Evolutionary conservation across 2,113 vertebrate genomes (phyloP), one percentile per base, ranked within the genome.

Genomic region (Corythoichthys intestinalis): DNA sequence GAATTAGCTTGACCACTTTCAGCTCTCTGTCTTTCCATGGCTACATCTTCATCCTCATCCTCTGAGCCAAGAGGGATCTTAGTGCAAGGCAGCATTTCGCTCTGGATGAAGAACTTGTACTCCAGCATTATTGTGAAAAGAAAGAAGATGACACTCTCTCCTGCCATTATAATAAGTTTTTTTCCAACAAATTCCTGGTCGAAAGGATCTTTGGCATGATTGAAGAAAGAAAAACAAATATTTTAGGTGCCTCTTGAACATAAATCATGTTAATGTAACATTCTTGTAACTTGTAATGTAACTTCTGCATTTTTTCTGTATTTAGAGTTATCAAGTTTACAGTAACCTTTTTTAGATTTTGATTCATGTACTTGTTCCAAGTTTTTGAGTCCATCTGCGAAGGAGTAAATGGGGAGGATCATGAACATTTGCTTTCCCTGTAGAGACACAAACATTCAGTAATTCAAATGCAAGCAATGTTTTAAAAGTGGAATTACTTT

Each of bases 361-460:
- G 20, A 28, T 28, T 28, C 34, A 4, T 17, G 11, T 15, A 50
- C 10, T 5, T 17, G 49, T 1, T 17, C 6, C 49, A 50, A 15
- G 83, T 94, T 92, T 8, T 93, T 93, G 71, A 94, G 91, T 41
- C 93, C 92, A 69, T 92, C 86, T 70, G 92, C 93, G 76, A 94
- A 76, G 69, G 92, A 94, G 90, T 93, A 94, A 70, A 93, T 92
- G 61, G 93, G 93, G 72, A 94, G 93, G 68, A 94, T 91, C 72
- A 94, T 84, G 66, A 94, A 93, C 63, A 93, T 87, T 49, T 91
- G 91, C 83, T 93, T 93, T 65, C 93, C 71, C 93, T 94, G 73
- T 49, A 74, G 8, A 37, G 20, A 64, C 44, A 72, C 70, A 63
- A 68, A 44, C 0, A 68, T 15, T 0, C 34, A 66, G 9, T 76